Base-by-base conservation (phyloP, 1,140 invertebrate genomes). In the Lucilia sericata region DNA sequence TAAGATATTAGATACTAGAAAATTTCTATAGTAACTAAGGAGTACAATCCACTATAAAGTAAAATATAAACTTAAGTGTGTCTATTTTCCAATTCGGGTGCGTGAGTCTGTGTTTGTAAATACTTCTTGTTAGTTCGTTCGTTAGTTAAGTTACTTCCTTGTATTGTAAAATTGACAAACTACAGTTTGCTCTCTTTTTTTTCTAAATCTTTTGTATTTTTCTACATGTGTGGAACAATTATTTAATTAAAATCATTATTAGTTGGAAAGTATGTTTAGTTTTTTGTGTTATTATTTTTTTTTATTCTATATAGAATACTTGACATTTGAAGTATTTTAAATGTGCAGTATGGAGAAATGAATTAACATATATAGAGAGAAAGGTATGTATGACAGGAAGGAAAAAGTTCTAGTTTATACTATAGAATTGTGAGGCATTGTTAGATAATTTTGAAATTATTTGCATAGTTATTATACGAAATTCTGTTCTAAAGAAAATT, bases 171-270 rank as follows among this genome's bases (percentile, higher is more conserved):
- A 42, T 42, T 42, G 42, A 42, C 42, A 3, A 42, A 42, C 42
- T 42, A 42, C 42, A 42, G 42, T 42, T 42, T 42, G 42, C 42
- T 10, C 10, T 42, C 42, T 10, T 7, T 42, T 42, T 13, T 14
- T 17, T 55, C 51, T 12, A 49, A 9, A 9, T 12, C 17, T 55
- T 55, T 55, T 55, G 51, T 55, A 55, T 55, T 55, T 13, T 55
- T 14, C 42, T 42, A 42, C 51, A 55, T 55, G 17, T 55, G 17
- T 13, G 51, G 51, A n/a, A 55, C 51, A 70, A 70, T 70, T 21
- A 7, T 70, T 70, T 70, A 70, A 70, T 70, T 70, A 70, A 70
- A 12, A 19, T 21, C 60, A 7, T 70, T 70, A 70, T 70, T 70
- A 25, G 9, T 25, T 70, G 9, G 19, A 70, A 17, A n/a, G n/a